Conservation (phyloP, 2,113 vertebrate species). For the Regulus satrapa region DNA sequence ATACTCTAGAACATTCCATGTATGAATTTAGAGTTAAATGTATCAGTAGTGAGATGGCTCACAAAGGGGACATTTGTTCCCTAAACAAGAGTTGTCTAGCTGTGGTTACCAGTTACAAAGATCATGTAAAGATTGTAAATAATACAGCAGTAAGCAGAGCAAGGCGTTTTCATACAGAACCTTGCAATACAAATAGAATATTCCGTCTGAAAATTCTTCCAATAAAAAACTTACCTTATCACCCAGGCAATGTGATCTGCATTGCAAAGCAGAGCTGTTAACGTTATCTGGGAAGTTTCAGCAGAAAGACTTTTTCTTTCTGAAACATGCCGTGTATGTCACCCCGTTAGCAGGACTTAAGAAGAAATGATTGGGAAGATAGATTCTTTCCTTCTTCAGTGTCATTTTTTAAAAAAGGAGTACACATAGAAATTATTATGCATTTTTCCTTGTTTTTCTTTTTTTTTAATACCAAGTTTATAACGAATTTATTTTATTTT, state of each 20-base stretch:
- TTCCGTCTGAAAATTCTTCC: neutral
- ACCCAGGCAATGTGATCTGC: neutral
- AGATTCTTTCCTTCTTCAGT: neutral
- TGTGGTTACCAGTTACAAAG: conserved; percentile 75
- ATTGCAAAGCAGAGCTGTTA: neutral
- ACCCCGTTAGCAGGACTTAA: neutral
- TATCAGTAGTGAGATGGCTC: conserved; percentile 74
- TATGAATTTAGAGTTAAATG: conserved; percentile 76
- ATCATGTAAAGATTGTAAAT: conserved; percentile 72
- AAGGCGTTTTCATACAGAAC: neutral
- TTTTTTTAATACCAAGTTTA: neutral
- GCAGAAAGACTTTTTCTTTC: neutral
- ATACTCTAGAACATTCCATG: conserved; percentile 73
- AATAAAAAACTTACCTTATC: neutral
- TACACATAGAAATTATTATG: neutral
- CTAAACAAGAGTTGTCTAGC: conserved; percentile 73
- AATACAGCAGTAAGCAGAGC: neutral
- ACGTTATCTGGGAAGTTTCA: neutral
- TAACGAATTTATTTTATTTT: neutral
- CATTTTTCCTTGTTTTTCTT: neutral
- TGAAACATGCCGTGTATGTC: neutral
- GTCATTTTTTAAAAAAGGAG: neutral
- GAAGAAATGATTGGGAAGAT: neutral
- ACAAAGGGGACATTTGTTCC: conserved; percentile 76
- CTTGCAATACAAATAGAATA: neutral